Evolutionary conservation across 2,113 vertebrate genomes (phyloP).

Genomic region (Oxyruncus cristatus): DNA sequence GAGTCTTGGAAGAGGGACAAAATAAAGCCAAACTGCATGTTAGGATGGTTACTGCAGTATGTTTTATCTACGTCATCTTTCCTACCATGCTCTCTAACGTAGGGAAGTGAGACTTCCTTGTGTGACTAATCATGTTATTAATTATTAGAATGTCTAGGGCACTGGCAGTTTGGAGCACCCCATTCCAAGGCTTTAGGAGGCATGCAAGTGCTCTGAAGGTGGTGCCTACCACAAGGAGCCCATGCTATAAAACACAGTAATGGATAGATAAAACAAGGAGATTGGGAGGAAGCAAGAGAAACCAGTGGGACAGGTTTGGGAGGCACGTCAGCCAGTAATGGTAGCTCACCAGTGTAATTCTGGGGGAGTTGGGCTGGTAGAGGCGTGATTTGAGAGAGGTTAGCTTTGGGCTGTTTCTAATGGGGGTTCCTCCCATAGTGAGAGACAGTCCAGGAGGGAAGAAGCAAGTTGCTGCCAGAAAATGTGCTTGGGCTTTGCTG

Average conservation of each 20-base stretch:
- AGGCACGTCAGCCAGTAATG: neutral
- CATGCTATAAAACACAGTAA: neutral
- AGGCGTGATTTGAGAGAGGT: neutral
- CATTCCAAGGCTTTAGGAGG: neutral
- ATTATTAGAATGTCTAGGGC: neutral
- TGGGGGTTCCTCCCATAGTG: neutral
- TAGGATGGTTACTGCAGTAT: neutral
- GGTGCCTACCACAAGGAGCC: neutral
- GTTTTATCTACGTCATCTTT: neutral
- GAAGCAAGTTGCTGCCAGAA: neutral
- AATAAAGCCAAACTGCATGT: neutral
- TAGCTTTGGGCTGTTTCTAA: neutral
- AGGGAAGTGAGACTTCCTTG: neutral
- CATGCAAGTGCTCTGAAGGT: neutral
- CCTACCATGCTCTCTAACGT: neutral
- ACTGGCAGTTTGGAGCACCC: neutral
- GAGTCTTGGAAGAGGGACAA: neutral
- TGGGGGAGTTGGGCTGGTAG: neutral
- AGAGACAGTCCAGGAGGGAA: neutral
- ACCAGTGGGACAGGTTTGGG: conserved; percentile 49
- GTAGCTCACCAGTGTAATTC: neutral
- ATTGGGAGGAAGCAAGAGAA: neutral
- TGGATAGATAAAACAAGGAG: conserved; percentile 2
- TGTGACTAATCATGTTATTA: neutral
- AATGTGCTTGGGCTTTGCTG: neutral